Evolutionary conservation across 2,113 vertebrate species (phyloP), one percentile per base, ranked within the genome.

Genomic region (Mungos mungo): DNA sequence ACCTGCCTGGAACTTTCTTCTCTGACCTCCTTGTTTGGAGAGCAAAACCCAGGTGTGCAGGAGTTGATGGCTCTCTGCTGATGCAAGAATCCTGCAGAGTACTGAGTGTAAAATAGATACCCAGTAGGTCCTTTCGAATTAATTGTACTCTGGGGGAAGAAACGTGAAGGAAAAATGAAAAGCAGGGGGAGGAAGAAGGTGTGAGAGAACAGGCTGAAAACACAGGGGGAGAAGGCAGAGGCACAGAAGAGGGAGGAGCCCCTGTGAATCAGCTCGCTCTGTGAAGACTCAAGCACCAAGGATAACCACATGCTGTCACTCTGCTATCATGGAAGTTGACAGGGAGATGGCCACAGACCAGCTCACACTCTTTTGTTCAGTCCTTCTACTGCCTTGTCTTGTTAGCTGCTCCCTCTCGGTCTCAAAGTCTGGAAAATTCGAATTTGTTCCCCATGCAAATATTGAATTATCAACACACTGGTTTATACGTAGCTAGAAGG

Each of bases 381-480:
- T 68, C 45, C 74, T 79, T 74, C 72, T 82, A 91, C 60, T 45
- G 88, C 81, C 47, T 84, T 74, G 35, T 81, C 57, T 87, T 60
- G 63, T 81, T 79, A 92, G 27, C 52, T 57, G 66, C 69, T 76
- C 29, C 33, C 63, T 77, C 91, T 31, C 15, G 29, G 3, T 71
- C 85, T 93, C 88, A 72, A 74, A 79, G 77, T 76, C 41, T 63
- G 10, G 45, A 23, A 33, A 77, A 52, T 81, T 93, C 72, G 45
- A 85, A 87, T 84, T 90, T 71, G 33, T 88, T 83, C 38, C 27
- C 95, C 33, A 31, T 35, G 93, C 66, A 89, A 86, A 91, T 66
- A 71, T 1, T 81, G 80, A 84, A 89, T 94, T 93, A 88, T 65
- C 92, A 38, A 85, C 66, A 79, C 50, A 81, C 23, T 76, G 18